These are phyloP conservation scores for Lycia hirtaria DNA, from an alignment of 2,888 invertebrate genomes.

Conservation along the genomic window DNA sequence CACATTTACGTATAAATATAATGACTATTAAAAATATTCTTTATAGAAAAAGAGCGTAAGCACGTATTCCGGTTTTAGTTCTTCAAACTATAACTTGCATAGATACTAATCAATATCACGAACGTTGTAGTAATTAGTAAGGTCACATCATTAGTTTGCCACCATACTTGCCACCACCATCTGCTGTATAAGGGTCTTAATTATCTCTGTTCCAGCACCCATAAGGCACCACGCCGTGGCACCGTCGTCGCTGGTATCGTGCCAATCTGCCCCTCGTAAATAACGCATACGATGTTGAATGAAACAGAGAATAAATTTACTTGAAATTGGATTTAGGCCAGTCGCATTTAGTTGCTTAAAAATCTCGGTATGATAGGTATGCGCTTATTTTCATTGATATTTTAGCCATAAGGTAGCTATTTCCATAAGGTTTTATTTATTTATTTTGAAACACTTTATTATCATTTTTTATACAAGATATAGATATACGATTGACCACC, in stretches of 20 bases:
- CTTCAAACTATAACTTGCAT: neutral
- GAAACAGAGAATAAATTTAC: constrained; percentile 50
- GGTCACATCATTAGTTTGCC: constrained; percentile 37
- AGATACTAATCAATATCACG: constrained; percentile 32
- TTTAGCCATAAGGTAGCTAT: too few species aligned
- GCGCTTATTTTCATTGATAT: neutral
- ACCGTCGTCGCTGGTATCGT: constrained; percentile 57
- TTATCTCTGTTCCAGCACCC: constrained; percentile 41
- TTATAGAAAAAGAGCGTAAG: too few species aligned
- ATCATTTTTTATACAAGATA: too few species aligned
- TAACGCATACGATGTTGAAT: constrained; percentile 61
- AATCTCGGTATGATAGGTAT: neutral
- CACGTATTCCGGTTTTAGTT: too few species aligned
- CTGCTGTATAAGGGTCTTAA: constrained; percentile 43
- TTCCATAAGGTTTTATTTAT: too few species aligned
- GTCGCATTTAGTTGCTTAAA: neutral
- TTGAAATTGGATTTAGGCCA: neutral
- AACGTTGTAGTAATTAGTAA: constrained; percentile 41
- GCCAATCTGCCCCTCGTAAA: constrained; percentile 73
- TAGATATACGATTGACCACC: too few species aligned
- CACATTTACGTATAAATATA: too few species aligned
- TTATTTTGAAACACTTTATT: too few species aligned
- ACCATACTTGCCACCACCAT: constrained; percentile 40
- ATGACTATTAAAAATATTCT: too few species aligned
- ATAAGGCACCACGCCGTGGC: constrained; percentile 41